Base-by-base conservation (phyloP, 2,113 vertebrate species). In the Oplegnathus fasciatus region DNA sequence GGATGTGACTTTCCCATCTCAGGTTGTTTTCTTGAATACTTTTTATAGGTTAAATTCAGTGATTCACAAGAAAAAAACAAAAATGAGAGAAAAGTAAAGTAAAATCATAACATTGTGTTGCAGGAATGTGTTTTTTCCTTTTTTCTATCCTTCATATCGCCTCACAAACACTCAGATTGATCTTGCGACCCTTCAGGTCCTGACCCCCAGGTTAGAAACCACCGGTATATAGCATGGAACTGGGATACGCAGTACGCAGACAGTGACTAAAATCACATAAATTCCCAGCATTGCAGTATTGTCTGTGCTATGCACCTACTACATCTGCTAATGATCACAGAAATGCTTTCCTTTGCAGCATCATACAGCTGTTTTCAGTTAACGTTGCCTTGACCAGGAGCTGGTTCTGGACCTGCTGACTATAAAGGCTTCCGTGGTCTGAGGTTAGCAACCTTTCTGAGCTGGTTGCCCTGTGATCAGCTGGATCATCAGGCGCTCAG, bases 311-410 rank as follows among this genome's bases (percentile, higher is more conserved):
- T 52, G 79, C 58, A 42, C 61, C 48, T 32, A 9, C 72, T 20
- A 24, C 2, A 91, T 93, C 87, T 91, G 91, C 83, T 74, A 85
- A 68, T 40, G 54, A 90, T 94, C 88, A 85, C 66, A 48, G 69
- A 79, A 86, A 72, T 18, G 88, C 80, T 86, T 88, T 79, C 75
- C 84, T 89, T 81, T 75, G 89, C 86, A 90, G 84, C 78, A 78
- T 92, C 79, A 79, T 15, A 0, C 91, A 88, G 89, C 78, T 86
- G 88, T 34, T 87, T 85, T 28, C 57, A 71, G 74, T 90, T 89
- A 89, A 22, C 1, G 40, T 10, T 18, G 44, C 82, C 66, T 58
- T 61, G 79, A 88, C 72, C 75, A 71, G 83, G 65, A 85, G 11
- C 86, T 48, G 88, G 82, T 88, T 64, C 75, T 44, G 76, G 90